Conservation (phyloP, 2,797 vertebrate species). For the Paratrypauchen microcephalus region DNA sequence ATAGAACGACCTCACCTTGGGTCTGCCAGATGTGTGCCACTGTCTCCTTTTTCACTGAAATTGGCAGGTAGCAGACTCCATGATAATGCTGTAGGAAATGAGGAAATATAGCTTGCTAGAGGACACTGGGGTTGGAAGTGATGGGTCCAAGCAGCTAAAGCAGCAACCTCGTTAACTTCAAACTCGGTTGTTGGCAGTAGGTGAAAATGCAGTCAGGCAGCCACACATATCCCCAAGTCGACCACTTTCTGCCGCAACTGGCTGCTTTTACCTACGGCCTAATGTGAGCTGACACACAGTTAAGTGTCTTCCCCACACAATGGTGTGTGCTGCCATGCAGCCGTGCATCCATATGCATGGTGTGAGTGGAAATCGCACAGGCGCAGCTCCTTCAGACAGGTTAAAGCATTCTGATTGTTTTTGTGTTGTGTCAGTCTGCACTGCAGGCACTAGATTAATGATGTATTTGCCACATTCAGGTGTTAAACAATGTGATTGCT, state of each 20-base stretch:
- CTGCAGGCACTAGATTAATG: conserved; percentile 35
- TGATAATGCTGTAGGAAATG: conserved; percentile 44
- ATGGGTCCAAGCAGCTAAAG: conserved; percentile 60
- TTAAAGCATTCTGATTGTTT: conserved; percentile 40
- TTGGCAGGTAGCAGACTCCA: conserved; percentile 31
- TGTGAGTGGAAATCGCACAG: conserved; percentile 43
- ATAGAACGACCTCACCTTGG: conserved; percentile 39
- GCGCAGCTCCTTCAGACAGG: conserved; percentile 34
- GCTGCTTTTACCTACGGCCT: conserved; percentile 54
- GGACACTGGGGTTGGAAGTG: conserved; percentile 48
- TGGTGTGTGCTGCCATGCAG: conserved; percentile 21
- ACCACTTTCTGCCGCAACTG: conserved; percentile 44
- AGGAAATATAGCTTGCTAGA: conserved; percentile 50
- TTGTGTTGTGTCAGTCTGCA: conserved; percentile 54
- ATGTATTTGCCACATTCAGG: conserved; percentile 29
- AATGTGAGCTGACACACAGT: conserved; percentile 69
- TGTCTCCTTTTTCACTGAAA: conserved; percentile 48
- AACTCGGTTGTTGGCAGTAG: conserved; percentile 54
- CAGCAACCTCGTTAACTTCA: conserved; percentile 73
- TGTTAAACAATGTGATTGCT: conserved; percentile 30
- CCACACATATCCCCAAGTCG: conserved; percentile 38
- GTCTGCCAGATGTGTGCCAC: conserved; percentile 20
- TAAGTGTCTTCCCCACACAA: conserved; percentile 54
- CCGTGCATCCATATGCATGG: conserved; percentile 32
- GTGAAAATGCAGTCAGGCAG: conserved; percentile 65